Base-by-base conservation (phyloP, 1,140 invertebrate genomes). In the Probaryconus sp. region DNA sequence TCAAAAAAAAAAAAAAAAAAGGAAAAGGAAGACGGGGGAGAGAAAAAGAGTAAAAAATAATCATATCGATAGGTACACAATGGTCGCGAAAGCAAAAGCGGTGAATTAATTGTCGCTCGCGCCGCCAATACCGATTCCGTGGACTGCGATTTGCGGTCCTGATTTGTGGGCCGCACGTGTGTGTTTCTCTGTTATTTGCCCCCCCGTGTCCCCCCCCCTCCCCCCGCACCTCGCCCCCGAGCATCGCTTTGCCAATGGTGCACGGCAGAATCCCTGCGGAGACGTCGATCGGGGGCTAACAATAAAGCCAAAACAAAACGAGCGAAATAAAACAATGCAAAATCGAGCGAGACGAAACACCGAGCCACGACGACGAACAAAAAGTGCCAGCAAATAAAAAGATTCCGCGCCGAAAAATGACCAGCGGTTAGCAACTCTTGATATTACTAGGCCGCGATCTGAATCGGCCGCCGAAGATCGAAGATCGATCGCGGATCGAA, bases 61-160 rank as follows among this genome's bases (percentile, higher is more conserved):
- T 77, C 67, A 74, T 58, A 69, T 70, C 68, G 76, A 40, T 77
- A 77, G 47, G 74, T 77, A 75, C 68, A 84, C 81, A 83, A 83
- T 84, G 77, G 81, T 47, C 63, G 51, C 55, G 76, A 80, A 81
- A 81, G 81, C 79, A 83, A 83, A 84, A 83, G 79, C 82, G 83
- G 83, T 83, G 84, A 84, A 85, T 85, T 84, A 85, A 85, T 84
- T 84, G 83, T 84, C 83, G 83, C 82, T 84, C 81, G 83, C 83
- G 79, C 81, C 79, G 81, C 80, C 81, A 76, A 70, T 77, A 65
- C 76, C 75, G 69, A 70, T 77, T 58, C 77, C 75, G 70, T 71
- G 63, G 72, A 47, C 50, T 56, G 56, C 70, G 82, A 85, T 83
- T 79, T 70, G 80, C 77, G 60, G 69, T 68, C 60, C 81, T 81